Evolutionary conservation across 2,113 vertebrate species (phyloP).

Genomic region (Pimephales promelas): DNA sequence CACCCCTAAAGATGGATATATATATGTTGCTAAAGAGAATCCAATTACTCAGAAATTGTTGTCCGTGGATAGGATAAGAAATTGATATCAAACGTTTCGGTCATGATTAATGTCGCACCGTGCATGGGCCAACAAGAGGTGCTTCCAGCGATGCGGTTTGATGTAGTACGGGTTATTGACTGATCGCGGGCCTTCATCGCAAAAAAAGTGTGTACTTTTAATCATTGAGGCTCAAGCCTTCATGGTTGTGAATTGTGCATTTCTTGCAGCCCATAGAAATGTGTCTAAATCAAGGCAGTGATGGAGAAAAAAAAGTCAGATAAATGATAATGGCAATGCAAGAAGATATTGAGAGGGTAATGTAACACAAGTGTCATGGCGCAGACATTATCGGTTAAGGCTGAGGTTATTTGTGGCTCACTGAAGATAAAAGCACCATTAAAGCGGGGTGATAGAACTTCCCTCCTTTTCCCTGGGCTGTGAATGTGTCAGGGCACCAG

Average conservation of each 20-base stretch:
- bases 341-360: slow-evolving; percentile 36
- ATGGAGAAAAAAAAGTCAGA: slow-evolving; percentile 9
- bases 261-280: slow-evolving; percentile 13
- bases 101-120: not conserved
- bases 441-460: slow-evolving; percentile 16
- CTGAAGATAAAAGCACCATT: slow-evolving; percentile 41
- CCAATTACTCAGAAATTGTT: slow-evolving; percentile 50
- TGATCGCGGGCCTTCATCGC: not conserved
- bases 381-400: slow-evolving; percentile 44
- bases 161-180: slow-evolving; percentile 20
- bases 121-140: slow-evolving; percentile 12
- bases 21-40: slow-evolving; percentile 43
- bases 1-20: slow-evolving; percentile 49
- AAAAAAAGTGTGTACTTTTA: not conserved
- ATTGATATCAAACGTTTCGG: slow-evolving; percentile 25
- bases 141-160: not conserved
- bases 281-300: slow-evolving; percentile 13
- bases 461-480: not conserved
- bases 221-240: not conserved
- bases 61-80: slow-evolving; percentile 28
- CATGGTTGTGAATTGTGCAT: not conserved
- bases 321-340: slow-evolving; percentile 15
- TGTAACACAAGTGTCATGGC: slow-evolving; percentile 31
- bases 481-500: slow-evolving; percentile 13
- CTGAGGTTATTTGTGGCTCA: slow-evolving; percentile 21